A percentile compares a stretch with the other conserved stretches of the same genome.
Conservation (phyloP, 1,140 invertebrate species). For the Drosophila eugracilis region DNA sequence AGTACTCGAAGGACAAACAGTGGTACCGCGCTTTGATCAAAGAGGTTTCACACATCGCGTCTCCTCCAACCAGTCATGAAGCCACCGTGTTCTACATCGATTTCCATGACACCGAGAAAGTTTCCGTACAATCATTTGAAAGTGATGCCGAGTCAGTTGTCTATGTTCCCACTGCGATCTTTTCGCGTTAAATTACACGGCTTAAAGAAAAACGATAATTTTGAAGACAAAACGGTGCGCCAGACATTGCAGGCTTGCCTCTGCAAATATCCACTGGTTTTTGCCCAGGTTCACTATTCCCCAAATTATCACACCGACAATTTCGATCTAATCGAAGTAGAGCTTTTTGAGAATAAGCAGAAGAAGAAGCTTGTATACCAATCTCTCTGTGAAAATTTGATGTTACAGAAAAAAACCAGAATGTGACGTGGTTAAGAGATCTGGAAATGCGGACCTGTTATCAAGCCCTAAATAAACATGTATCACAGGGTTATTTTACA, state of each 20-base stretch:
- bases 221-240: slow-evolving; percentile 36
- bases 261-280: slow-evolving; percentile 21
- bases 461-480: slow-evolving; percentile 45
- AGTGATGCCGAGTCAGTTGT: slow-evolving; percentile 60
- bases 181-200: slow-evolving; percentile 64
- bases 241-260: slow-evolving; percentile 37
- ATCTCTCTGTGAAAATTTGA: slow-evolving; percentile 42
- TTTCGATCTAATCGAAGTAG: slow-evolving; percentile 41
- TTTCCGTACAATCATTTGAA: slow-evolving; percentile 46
- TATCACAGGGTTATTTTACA: slow-evolving; percentile 10
- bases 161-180: slow-evolving; percentile 61
- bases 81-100: slow-evolving; percentile 73
- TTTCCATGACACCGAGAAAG: slow-evolving; percentile 62
- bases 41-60: slow-evolving; percentile 36
- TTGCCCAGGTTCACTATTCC: slow-evolving; percentile 53
- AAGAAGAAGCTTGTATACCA: slow-evolving; percentile 38
- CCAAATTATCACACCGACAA: slow-evolving; percentile 19
- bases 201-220: slow-evolving; percentile 44
- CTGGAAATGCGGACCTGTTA: too few species aligned
- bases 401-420: slow-evolving; percentile 19
- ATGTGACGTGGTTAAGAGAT: too few species aligned
- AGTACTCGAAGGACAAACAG: slow-evolving; percentile 54
- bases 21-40: slow-evolving; percentile 77
- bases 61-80: slow-evolving; percentile 8
- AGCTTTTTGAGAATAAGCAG: slow-evolving; percentile 36